A percentile compares a stretch with the other conserved stretches of the same genome.
These are phyloP conservation scores for Ophthalmolycus amberensis DNA, from an alignment of 2,113 vertebrate species.

Conservation along the genomic window DNA sequence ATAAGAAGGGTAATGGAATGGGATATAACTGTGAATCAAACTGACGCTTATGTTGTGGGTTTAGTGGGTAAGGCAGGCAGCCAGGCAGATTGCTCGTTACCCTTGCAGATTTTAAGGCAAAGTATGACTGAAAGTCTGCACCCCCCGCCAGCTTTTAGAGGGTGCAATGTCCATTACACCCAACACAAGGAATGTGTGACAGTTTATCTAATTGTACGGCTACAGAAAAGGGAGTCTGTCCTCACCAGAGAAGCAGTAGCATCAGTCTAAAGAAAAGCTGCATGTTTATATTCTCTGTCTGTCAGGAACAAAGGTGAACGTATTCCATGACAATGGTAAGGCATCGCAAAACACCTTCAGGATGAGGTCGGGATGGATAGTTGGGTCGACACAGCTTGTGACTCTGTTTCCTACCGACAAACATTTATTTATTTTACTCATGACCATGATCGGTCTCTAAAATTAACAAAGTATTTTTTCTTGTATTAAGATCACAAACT, in stretches of 20 bases:
- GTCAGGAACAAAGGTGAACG: not conserved
- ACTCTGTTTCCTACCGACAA: not conserved
- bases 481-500: not conserved
- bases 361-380: not conserved
- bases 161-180: slow-evolving; percentile 16
- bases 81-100: slow-evolving; percentile 42
- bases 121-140: slow-evolving; percentile 6
- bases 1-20: slow-evolving; percentile 53
- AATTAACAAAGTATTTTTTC: not conserved
- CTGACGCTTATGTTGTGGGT: slow-evolving; percentile 40
- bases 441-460: not conserved
- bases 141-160: slow-evolving; percentile 2
- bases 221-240: not conserved
- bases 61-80: slow-evolving; percentile 37
- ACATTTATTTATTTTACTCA: too few relatives aligned
- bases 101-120: slow-evolving; percentile 35
- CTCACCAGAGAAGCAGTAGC: not conserved
- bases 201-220: not conserved
- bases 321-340: not conserved
- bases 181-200: slow-evolving; percentile 1
- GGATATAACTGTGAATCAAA: slow-evolving; percentile 45
- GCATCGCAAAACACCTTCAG: not conserved
- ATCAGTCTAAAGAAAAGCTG: not conserved
- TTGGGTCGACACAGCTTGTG: not conserved
- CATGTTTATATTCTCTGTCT: not conserved